Conservation (phyloP, 2,797 vertebrate species). For the Betta splendens region DNA sequence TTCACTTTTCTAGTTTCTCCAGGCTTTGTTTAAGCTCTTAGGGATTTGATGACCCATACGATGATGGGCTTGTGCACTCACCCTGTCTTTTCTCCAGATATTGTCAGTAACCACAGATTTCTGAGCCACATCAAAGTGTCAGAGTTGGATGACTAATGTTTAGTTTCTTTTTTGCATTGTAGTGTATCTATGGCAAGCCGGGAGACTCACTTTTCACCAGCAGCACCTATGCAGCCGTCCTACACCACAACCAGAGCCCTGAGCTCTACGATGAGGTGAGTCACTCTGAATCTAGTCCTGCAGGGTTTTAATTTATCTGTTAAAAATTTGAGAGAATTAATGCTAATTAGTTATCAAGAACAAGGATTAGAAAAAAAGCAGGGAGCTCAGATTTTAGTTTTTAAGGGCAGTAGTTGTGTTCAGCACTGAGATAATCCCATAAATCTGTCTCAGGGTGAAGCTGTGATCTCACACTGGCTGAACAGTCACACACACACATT, state of each 20-base stretch:
- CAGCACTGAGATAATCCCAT: slow-evolving; percentile 51
- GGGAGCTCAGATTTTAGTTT: background rate
- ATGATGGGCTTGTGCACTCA: slow-evolving; percentile 4
- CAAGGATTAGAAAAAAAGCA: background rate
- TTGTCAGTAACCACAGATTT: slow-evolving; percentile 27
- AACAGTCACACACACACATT: slow-evolving; percentile 7
- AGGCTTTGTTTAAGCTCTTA: slow-evolving; percentile 18
- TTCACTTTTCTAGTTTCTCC: background rate
- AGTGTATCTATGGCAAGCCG: slow-evolving; percentile 96
- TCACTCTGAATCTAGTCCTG: background rate
- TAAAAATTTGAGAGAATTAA: background rate
- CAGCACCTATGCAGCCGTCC: slow-evolving; percentile 84
- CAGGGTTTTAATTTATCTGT: background rate
- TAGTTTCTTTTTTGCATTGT: slow-evolving; percentile 66
- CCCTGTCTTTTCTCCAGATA: slow-evolving; percentile 1
- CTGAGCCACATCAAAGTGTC: slow-evolving; percentile 18
- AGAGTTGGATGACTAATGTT: background rate
- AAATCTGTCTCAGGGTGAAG: slow-evolving; percentile 42
- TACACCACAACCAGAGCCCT: slow-evolving; percentile 96
- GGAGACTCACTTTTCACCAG: slow-evolving; percentile 87
- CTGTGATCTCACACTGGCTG: slow-evolving; percentile 37
- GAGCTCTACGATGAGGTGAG: slow-evolving; percentile 98
- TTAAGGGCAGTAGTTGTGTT: slow-evolving; percentile 2
- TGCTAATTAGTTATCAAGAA: background rate
- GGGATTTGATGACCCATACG: background rate